These are phyloP conservation scores for Cyclopterus lumpus DNA, from an alignment of 2,797 vertebrate genomes.

Conservation along the genomic window DNA sequence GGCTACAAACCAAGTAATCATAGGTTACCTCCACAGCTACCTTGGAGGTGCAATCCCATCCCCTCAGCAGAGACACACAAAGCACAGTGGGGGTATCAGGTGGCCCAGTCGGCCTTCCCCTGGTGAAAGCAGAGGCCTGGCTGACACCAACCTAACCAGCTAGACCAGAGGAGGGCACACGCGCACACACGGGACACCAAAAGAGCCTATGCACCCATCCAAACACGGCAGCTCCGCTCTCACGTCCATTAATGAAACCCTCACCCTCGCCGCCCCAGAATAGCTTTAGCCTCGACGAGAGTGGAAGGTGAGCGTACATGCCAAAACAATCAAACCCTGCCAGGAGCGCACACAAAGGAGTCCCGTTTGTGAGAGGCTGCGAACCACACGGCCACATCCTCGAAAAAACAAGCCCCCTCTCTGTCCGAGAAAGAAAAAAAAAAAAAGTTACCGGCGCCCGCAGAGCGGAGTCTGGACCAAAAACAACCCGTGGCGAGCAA, in stretches of 20 bases:
- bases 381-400: conserved; percentile 43
- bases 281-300: conserved; percentile 1
- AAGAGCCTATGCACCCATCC: conserved; percentile 10
- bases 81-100: conserved; percentile 74
- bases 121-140: conserved; percentile 57
- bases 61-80: conserved; percentile 65
- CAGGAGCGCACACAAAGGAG: conserved; percentile 29
- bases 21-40: conserved; percentile 69
- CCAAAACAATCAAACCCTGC: conserved; percentile 44
- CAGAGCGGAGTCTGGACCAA: conserved; percentile 47
- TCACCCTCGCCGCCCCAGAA: neutral
- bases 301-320: conserved; percentile 26
- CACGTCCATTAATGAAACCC: conserved; percentile 41
- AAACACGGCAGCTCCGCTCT: conserved; percentile 30
- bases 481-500: conserved; percentile 45
- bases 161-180: conserved; percentile 55
- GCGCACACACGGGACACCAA: conserved; percentile 32
- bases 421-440: neutral
- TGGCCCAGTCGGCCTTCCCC: conserved; percentile 52
- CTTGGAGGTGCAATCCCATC: conserved; percentile 80
- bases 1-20: conserved; percentile 63
- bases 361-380: conserved; percentile 26
- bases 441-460: conserved; percentile 19
- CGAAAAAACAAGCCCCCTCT: conserved; percentile 25
- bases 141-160: conserved; percentile 71